A percentile compares a stretch with the other conserved stretches of the same genome.
Conservation (phyloP, 2,113 vertebrate species). For the Stomatorhinus ivindoensis region DNA sequence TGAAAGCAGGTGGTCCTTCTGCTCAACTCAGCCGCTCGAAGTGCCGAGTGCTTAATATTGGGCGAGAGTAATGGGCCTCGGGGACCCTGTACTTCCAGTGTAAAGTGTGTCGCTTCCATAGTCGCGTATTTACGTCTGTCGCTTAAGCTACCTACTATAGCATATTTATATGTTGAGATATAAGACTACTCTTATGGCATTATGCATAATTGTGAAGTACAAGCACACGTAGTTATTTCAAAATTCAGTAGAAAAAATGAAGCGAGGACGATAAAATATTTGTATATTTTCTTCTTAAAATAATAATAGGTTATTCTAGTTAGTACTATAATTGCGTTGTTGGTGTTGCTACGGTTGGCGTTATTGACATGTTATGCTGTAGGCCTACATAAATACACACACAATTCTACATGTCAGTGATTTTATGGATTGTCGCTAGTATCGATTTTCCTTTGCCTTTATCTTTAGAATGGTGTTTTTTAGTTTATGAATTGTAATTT, state of each 20-base stretch:
- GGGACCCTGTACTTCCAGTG: neutral
- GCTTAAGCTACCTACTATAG: neutral
- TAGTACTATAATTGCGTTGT: neutral
- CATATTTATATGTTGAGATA: neutral
- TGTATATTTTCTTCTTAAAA: neutral
- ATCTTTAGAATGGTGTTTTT: neutral
- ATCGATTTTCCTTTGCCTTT: neutral
- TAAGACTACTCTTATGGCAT: neutral
- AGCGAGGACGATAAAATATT: neutral
- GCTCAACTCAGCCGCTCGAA: neutral
- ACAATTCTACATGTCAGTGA: neutral
- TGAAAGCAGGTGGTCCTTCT: conserved; percentile 13
- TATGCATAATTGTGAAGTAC: neutral
- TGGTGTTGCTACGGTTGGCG: neutral
- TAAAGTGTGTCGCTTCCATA: neutral
- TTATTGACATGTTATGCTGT: neutral
- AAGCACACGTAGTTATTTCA: neutral
- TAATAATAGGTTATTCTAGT: neutral
- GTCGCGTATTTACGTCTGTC: neutral
- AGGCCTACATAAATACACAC: neutral
- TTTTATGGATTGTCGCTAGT: neutral
- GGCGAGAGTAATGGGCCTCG: neutral
- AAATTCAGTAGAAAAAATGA: neutral
- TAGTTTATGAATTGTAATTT: neutral
- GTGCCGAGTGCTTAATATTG: conserved; percentile 2